A percentile compares a stretch with the other conserved stretches of the same genome.
phyloP scores from a whole-genome alignment of 2,113 vertebrate genomes.

The Salvelinus alpinus region DNA sequence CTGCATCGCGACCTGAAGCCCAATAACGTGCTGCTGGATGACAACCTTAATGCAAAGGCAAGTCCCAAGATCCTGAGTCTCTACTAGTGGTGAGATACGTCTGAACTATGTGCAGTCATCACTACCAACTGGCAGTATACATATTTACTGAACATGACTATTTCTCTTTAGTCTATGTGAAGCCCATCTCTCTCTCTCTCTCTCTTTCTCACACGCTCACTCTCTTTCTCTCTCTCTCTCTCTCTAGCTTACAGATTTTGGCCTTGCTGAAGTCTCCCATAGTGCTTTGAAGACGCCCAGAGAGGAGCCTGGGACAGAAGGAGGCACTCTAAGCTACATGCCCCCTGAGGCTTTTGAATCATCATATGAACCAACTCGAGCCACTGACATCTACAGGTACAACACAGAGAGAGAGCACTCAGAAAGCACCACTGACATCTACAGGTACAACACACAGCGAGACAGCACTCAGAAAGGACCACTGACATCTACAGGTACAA shows the following conservation, averaged over 20 bases:
- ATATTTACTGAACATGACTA: background rate
- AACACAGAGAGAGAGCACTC: too few species aligned
- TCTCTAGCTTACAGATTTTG: conserved; percentile 82
- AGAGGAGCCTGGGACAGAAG: background rate
- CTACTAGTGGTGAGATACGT: background rate
- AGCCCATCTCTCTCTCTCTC: too few species aligned
- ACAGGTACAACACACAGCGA: too few species aligned
- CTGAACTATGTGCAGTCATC: background rate
- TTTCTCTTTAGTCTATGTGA: too few species aligned
- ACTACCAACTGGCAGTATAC: background rate
- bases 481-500: too few species aligned
- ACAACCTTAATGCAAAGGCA: conserved; percentile 64
- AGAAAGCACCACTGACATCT: too few species aligned
- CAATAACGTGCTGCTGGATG: conserved; percentile 69
- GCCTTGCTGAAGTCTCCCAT: conserved; percentile 70
- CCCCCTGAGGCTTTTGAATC: conserved; percentile 75
- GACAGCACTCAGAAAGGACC: too few species aligned
- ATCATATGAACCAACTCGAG: conserved; percentile 49
- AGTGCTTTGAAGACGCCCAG: conserved; percentile 24
- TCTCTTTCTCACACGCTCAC: too few species aligned
- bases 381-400: conserved; percentile 59
- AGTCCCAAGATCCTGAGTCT: conserved; percentile 3
- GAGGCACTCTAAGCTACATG: conserved; percentile 74
- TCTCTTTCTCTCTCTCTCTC: background rate
- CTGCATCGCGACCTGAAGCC: conserved; percentile 75